phyloP scores from a whole-genome alignment of 2,888 invertebrate genomes.

The Platycheirus albimanus region DNA sequence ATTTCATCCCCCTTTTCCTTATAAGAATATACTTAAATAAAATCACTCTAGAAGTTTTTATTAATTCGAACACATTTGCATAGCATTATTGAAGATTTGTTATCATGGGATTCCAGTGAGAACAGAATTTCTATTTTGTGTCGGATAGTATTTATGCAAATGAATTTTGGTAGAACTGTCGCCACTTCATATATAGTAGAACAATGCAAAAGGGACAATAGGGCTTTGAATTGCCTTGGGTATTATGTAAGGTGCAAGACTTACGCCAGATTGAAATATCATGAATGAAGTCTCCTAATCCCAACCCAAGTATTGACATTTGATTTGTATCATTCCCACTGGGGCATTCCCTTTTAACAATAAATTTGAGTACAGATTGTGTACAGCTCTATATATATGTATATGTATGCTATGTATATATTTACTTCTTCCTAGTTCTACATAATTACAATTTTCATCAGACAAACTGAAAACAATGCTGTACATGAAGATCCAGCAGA shows the following conservation, averaged over 20 bases:
- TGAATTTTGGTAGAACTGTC: slow-evolving; percentile 31
- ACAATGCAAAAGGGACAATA: slow-evolving; percentile 7
- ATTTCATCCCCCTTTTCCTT: too few relatives aligned
- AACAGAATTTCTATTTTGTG: background rate
- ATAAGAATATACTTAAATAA: too few relatives aligned
- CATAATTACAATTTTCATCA: slow-evolving; percentile 9
- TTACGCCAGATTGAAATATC: slow-evolving; percentile 14
- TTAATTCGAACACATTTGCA: slow-evolving; percentile 6
- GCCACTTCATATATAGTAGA: background rate
- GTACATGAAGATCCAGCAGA: background rate
- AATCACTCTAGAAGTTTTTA: background rate
- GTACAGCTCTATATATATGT: too few relatives aligned
- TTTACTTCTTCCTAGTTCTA: too few relatives aligned
- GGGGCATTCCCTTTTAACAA: slow-evolving; percentile 17
- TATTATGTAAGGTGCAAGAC: slow-evolving; percentile 17
- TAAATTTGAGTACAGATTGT: slow-evolving; percentile 3
- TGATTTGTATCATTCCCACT: slow-evolving; percentile 32
- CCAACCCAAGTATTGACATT: slow-evolving; percentile 27
- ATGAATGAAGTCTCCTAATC: slow-evolving; percentile 33
- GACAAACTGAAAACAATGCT: background rate
- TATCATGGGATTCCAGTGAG: background rate
- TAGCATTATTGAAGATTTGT: background rate
- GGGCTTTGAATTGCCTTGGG: background rate
- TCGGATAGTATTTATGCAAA: slow-evolving; percentile 52
- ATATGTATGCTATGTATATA: too few relatives aligned